phyloP scores from a whole-genome alignment of 2,888 invertebrate genomes.

The Chromoteleia sp. region DNA sequence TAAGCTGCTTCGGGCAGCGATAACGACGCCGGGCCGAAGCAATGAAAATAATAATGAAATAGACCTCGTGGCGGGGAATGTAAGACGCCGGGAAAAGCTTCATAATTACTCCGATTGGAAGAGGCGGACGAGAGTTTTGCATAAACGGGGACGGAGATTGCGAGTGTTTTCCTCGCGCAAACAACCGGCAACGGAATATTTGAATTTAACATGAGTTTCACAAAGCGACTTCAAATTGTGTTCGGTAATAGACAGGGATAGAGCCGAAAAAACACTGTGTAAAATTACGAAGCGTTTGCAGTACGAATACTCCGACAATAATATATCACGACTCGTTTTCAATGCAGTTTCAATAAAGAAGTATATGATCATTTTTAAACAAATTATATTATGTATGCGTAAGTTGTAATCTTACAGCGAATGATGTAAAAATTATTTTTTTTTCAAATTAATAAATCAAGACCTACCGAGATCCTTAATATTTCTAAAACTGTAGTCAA shows the following conservation, averaged over 20 bases:
- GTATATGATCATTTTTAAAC: too few species aligned
- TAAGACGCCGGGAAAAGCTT: constrained; percentile 33
- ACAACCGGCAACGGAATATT: constrained; percentile 51
- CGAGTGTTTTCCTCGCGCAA: constrained; percentile 44
- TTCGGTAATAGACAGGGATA: constrained; percentile 30
- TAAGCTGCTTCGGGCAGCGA: neutral
- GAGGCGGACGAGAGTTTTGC: constrained; percentile 40
- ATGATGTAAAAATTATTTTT: too few species aligned
- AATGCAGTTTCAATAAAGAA: too few species aligned
- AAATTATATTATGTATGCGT: too few species aligned
- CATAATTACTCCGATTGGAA: constrained; percentile 49
- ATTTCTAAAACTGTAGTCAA: too few species aligned
- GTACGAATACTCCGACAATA: too few species aligned
- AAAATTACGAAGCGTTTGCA: too few species aligned
- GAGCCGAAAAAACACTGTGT: too few species aligned
- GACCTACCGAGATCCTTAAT: too few species aligned
- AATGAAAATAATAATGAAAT: constrained; percentile 35
- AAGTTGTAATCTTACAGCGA: too few species aligned
- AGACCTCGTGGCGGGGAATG: constrained; percentile 10
- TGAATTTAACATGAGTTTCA: constrained; percentile 58
- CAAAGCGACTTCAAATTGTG: constrained; percentile 21
- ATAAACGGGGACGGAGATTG: constrained; percentile 47
- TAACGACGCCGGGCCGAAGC: neutral
- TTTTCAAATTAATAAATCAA: too few species aligned
- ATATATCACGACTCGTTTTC: too few species aligned